A percentile compares a stretch with the other conserved stretches of the same genome.
Conservation (phyloP, 1,140 invertebrate genomes). For the Microplitis demolitor region DNA sequence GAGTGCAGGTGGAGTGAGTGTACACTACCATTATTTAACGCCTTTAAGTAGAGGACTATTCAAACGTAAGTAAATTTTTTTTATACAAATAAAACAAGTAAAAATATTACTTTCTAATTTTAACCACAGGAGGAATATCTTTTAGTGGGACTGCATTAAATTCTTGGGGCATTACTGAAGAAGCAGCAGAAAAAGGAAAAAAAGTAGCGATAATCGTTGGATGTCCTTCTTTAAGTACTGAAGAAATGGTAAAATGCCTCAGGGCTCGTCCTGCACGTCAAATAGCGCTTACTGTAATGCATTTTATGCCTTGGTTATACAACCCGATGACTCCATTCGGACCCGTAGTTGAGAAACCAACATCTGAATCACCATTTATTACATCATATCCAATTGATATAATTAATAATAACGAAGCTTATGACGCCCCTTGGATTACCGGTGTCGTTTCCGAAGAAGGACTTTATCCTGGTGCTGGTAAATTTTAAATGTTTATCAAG, state of each 20-base stretch:
- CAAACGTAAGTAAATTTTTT: slow-evolving; percentile 18
- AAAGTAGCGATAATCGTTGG: slow-evolving; percentile 68
- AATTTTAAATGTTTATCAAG: neutral
- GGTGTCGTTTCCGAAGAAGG: slow-evolving; percentile 62
- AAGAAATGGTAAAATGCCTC: slow-evolving; percentile 70
- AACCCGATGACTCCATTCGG: slow-evolving; percentile 61
- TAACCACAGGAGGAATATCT: slow-evolving; percentile 65
- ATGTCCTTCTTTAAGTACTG: slow-evolving; percentile 64
- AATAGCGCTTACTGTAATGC: slow-evolving; percentile 47
- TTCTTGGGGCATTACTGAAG: slow-evolving; percentile 70
- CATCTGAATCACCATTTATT: slow-evolving; percentile 58
- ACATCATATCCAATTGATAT: slow-evolving; percentile 60
- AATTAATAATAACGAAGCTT: slow-evolving; percentile 53
- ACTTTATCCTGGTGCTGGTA: slow-evolving; percentile 59
- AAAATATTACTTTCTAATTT: neutral
- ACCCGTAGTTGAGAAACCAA: slow-evolving; percentile 59
- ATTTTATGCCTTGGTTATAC: slow-evolving; percentile 45
- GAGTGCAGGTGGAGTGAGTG: slow-evolving; percentile 49
- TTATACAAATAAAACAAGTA: neutral
- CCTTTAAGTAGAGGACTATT: slow-evolving; percentile 36
- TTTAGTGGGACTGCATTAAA: slow-evolving; percentile 74
- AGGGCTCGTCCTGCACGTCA: slow-evolving; percentile 64
- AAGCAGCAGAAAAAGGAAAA: slow-evolving; percentile 68
- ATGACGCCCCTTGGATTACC: slow-evolving; percentile 62
- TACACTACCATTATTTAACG: slow-evolving; percentile 46